phyloP scores from a whole-genome alignment of 2,888 invertebrate species.

The Ochropleura leucogaster region DNA sequence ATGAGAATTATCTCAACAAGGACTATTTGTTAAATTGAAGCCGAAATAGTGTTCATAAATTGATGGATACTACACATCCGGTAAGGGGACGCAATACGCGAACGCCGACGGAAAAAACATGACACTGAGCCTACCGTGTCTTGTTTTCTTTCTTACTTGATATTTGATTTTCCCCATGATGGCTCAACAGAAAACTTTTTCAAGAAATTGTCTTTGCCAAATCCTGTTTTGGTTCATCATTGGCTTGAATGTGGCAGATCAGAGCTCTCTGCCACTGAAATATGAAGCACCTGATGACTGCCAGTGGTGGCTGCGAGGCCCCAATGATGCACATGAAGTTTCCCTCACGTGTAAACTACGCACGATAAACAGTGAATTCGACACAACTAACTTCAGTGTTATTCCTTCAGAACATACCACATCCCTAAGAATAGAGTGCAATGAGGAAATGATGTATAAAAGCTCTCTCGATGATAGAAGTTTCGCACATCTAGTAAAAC shows the following conservation, averaged over 20 bases:
- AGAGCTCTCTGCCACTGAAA: conserved; percentile 87
- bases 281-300: conserved; percentile 97
- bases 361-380: conserved; percentile 96
- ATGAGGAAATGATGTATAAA: conserved; percentile 94
- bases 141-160: conserved; percentile 89
- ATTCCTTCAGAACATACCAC: conserved; percentile 96
- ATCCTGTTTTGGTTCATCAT: conserved; percentile 86
- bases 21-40: conserved; percentile 81
- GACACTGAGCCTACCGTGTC: conserved; percentile 88
- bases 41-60: conserved; percentile 84
- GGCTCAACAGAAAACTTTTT: conserved; percentile 82
- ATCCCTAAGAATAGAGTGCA: conserved; percentile 94
- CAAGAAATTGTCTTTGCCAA: conserved; percentile 81
- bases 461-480: conserved; percentile 94
- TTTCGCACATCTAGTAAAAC: conserved; percentile 94
- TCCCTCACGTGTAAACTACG: conserved; percentile 95
- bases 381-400: conserved; percentile 96
- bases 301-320: conserved; percentile 93
- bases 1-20: conserved; percentile 79
- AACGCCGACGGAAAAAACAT: conserved; percentile 90
- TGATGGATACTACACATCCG: conserved; percentile 89
- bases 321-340: conserved; percentile 92
- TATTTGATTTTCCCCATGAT: conserved; percentile 86
- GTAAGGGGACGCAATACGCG: conserved; percentile 86
- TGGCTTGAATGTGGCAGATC: conserved; percentile 86